Percentiles rank a stretch among this genome's conserved stretches.
phyloP scores from a whole-genome alignment of 2,888 invertebrate genomes.

The Pseudeuparius sepicola region DNA sequence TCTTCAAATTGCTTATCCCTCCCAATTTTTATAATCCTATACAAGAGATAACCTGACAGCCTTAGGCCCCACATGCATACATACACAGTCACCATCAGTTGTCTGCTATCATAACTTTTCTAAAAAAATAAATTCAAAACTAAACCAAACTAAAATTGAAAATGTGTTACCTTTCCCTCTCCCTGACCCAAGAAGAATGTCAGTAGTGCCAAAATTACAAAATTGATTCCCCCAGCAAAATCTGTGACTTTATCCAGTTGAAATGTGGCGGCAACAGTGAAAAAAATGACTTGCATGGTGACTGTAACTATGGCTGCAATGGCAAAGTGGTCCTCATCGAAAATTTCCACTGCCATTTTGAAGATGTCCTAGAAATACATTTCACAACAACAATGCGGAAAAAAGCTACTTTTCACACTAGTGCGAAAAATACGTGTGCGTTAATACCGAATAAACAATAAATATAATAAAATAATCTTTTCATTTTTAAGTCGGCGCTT shows the following conservation, averaged over 20 bases:
- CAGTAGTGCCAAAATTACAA: constrained; percentile 77
- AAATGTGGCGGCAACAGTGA: constrained; percentile 73
- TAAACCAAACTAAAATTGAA: neutral
- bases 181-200: constrained; percentile 81
- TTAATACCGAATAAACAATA: too few relatives aligned
- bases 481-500: too few relatives aligned
- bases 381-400: neutral
- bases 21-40: constrained; percentile 81
- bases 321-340: constrained; percentile 77
- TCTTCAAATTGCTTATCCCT: constrained; percentile 87
- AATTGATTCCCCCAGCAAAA: constrained; percentile 89
- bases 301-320: constrained; percentile 79
- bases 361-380: too few relatives aligned
- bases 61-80: constrained; percentile 82
- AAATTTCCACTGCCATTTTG: constrained; percentile 58
- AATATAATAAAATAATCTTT: too few relatives aligned
- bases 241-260: constrained; percentile 88
- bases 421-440: too few relatives aligned
- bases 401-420: too few relatives aligned
- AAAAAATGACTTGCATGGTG: constrained; percentile 78
- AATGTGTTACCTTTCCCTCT: constrained; percentile 47
- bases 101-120: constrained; percentile 73
- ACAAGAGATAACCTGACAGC: constrained; percentile 80
- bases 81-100: constrained; percentile 82
- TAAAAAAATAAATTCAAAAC: constrained; percentile 35